A percentile compares a stretch with the other conserved stretches of the same genome.
Evolutionary conservation across 1,140 invertebrate genomes (phyloP).

Genomic region (Arion vulgaris): DNA sequence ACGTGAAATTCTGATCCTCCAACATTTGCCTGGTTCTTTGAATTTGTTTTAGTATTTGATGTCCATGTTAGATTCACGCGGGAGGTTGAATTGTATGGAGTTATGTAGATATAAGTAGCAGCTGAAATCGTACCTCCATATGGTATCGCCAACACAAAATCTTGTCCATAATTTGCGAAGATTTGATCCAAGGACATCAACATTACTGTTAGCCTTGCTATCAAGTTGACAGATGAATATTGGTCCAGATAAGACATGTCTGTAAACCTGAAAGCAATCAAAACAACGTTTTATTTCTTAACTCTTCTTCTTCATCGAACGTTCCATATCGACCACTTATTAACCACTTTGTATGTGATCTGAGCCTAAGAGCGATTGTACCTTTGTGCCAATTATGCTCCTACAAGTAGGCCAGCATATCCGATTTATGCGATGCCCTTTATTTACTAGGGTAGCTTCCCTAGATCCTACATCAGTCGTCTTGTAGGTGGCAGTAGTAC

Average conservation of each 20-base stretch:
- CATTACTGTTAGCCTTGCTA: not conserved
- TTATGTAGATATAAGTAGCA: not conserved
- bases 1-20: not conserved
- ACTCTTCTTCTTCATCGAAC: too few species aligned
- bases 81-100: not conserved
- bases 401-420: too few species aligned
- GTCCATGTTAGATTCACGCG: not conserved
- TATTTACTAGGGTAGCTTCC: too few species aligned
- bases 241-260: not conserved
- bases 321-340: too few species aligned
- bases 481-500: too few species aligned
- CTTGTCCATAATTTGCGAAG: not conserved
- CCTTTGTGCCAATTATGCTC: too few species aligned
- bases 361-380: too few species aligned
- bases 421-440: too few species aligned
- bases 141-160: not conserved
- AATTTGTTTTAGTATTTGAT: not conserved
- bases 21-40: not conserved
- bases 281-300: too few species aligned
- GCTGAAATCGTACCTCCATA: not conserved
- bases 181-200: not conserved
- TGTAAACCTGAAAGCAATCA: not conserved
- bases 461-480: too few species aligned
- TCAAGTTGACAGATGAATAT: not conserved
- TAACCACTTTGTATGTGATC: too few species aligned